Evolutionary conservation across 2,888 invertebrate genomes (phyloP).

Genomic region (Plutella xylostella): DNA sequence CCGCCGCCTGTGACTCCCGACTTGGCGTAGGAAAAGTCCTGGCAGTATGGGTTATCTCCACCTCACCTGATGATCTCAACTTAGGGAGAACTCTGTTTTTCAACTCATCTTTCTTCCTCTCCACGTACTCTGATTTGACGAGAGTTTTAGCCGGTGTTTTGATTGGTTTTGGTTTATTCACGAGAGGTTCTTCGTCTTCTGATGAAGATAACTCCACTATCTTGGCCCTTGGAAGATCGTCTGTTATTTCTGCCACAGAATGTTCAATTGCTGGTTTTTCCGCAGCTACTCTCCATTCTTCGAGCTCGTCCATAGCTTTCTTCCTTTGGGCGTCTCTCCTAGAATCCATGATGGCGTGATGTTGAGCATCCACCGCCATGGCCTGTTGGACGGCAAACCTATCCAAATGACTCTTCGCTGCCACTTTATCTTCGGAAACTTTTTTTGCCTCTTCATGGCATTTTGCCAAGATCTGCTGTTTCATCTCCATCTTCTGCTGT

Average conservation of each 20-base stretch:
- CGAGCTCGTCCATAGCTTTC: constrained; percentile 74
- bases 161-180: constrained; percentile 15
- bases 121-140: constrained; percentile 44
- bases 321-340: constrained; percentile 72
- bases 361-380: constrained; percentile 58
- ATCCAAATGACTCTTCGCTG: constrained; percentile 66
- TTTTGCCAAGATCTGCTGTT: constrained; percentile 68
- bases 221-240: no score
- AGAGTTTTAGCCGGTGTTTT: constrained; percentile 25
- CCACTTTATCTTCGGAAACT: constrained; percentile 50
- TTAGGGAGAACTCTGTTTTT: constrained; percentile 59
- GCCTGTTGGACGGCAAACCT: constrained; percentile 61
- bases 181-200: constrained; percentile 18
- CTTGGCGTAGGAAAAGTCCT: constrained; percentile 86
- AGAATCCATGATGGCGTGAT: constrained; percentile 72
- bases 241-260: constrained; percentile 8
- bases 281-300: constrained; percentile 63
- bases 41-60: constrained; percentile 79
- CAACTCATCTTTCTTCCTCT: constrained; percentile 41
- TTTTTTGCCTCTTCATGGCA: constrained; percentile 67
- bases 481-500: constrained; percentile 64
- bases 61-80: constrained; percentile 66
- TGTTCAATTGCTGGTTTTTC: background rate
- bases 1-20: constrained; percentile 75
- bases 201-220: constrained; percentile 21